These are phyloP conservation scores for Bettongia penicillata DNA, from an alignment of 2,113 vertebrate genomes.

Conservation along the genomic window DNA sequence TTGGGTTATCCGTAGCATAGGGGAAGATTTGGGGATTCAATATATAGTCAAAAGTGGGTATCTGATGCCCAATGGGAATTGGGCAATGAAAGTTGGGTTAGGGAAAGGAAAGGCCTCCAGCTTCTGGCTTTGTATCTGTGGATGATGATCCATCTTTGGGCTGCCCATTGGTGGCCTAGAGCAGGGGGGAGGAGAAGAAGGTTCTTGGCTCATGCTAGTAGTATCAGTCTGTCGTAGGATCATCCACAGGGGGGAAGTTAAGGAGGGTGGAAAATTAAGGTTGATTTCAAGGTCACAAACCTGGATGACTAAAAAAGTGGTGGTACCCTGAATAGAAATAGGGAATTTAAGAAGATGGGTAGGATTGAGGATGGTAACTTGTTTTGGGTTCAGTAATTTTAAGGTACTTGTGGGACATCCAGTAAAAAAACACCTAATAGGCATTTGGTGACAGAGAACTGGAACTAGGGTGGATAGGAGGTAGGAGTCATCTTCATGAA, in stretches of 20 bases:
- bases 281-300: neutral
- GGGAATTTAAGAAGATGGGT: neutral
- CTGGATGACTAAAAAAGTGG: neutral
- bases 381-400: neutral
- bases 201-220: neutral
- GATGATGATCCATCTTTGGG: neutral
- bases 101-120: neutral
- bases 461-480: neutral
- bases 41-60: neutral
- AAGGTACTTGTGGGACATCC: neutral
- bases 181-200: neutral
- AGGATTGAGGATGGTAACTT: neutral
- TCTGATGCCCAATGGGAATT: neutral
- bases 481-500: too few species aligned
- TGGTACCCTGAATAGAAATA: neutral
- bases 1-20: neutral
- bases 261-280: neutral
- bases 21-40: neutral
- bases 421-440: neutral
- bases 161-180: neutral
- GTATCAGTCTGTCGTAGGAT: neutral
- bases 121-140: neutral
- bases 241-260: neutral
- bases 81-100: neutral
- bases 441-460: neutral